phyloP scores from a whole-genome alignment of 2,888 invertebrate species.

The Cremastinae sp. region DNA sequence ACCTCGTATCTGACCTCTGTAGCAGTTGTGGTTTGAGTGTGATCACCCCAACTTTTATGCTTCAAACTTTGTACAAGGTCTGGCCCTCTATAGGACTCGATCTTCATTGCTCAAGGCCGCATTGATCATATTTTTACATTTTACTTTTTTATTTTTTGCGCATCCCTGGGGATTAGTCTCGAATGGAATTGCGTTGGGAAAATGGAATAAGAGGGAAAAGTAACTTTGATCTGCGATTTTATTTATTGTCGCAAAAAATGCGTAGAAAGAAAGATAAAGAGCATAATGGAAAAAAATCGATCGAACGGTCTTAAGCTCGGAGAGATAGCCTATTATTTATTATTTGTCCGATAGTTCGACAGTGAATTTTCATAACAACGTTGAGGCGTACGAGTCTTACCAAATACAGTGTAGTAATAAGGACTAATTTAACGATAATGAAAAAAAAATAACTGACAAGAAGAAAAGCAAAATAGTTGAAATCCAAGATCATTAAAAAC shows the following conservation, averaged over 20 bases:
- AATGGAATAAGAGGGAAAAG: neutral
- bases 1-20: too few species aligned
- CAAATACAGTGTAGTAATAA: conserved; percentile 71
- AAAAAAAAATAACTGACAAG: conserved; percentile 8
- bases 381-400: conserved; percentile 69
- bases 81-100: neutral
- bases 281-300: conserved; percentile 38
- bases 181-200: neutral
- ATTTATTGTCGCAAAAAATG: neutral
- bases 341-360: conserved; percentile 62
- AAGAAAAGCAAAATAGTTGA: conserved; percentile 13
- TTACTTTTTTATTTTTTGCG: too few species aligned
- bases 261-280: neutral
- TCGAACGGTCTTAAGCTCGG: conserved; percentile 63
- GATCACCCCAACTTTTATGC: too few species aligned
- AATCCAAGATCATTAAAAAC: conserved; percentile 23
- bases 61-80: too few species aligned
- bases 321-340: conserved; percentile 71
- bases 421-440: conserved; percentile 65
- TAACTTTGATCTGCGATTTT: too few species aligned
- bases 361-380: conserved; percentile 65
- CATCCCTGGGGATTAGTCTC: neutral
- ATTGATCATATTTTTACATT: too few species aligned
- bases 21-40: too few species aligned
- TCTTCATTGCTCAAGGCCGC: too few species aligned